A percentile compares a stretch with the other conserved stretches of the same genome.
These are phyloP conservation scores for Echiichthys vipera DNA, from an alignment of 2,797 vertebrate genomes.

Conservation along the genomic window DNA sequence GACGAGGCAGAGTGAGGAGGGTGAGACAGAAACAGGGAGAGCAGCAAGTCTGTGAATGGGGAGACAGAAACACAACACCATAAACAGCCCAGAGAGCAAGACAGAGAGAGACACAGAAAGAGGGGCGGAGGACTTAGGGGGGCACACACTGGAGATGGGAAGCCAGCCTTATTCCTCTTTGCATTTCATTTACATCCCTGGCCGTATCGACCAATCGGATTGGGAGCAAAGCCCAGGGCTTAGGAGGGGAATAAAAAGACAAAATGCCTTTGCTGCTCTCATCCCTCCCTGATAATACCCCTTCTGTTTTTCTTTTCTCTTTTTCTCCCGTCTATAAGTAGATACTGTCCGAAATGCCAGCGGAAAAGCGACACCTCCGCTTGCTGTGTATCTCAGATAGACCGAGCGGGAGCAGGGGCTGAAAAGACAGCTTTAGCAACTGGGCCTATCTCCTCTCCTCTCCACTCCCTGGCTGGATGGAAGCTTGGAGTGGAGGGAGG, in stretches of 20 bases:
- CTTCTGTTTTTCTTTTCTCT: slow-evolving; percentile 88
- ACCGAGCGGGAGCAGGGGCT: slow-evolving; percentile 83
- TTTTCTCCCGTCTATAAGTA: slow-evolving; percentile 87
- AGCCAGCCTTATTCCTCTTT: slow-evolving; percentile 94
- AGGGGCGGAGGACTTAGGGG: slow-evolving; percentile 72
- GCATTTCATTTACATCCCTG: slow-evolving; percentile 98
- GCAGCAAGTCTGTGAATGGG: slow-evolving; percentile 81
- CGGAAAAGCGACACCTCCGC: slow-evolving; percentile 89
- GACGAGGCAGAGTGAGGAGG: slow-evolving; percentile 67
- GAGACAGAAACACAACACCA: slow-evolving; percentile 80
- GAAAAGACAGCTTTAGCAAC: slow-evolving; percentile 89
- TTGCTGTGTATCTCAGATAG: slow-evolving; percentile 89
- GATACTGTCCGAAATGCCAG: slow-evolving; percentile 92
- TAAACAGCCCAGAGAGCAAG: slow-evolving; percentile 81
- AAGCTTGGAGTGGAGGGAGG: slow-evolving; percentile 72
- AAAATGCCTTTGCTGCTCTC: slow-evolving; percentile 91
- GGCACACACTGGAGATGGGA: slow-evolving; percentile 84
- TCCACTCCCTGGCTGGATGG: slow-evolving; percentile 82
- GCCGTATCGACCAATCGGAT: slow-evolving; percentile 95
- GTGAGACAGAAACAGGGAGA: slow-evolving; percentile 74
- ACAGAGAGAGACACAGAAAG: slow-evolving; percentile 74
- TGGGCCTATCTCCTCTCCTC: slow-evolving; percentile 84
- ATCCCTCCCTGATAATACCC: slow-evolving; percentile 91
- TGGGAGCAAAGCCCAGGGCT: slow-evolving; percentile 90
- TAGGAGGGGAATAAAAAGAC: slow-evolving; percentile 91